phyloP scores from a whole-genome alignment of 2,888 invertebrate species.

The Biston betularia region DNA sequence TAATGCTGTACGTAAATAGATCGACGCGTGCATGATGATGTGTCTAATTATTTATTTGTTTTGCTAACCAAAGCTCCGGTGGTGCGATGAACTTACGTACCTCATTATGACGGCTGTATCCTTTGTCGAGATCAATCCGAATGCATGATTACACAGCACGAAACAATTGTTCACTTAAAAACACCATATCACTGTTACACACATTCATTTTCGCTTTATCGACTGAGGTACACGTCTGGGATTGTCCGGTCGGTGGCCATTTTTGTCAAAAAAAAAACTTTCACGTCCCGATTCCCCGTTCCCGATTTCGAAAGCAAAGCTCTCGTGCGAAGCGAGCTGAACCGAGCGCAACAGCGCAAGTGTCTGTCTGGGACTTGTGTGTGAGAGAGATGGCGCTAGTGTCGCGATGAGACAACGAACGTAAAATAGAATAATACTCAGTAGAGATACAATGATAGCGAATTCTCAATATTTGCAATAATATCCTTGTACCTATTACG shows the following conservation, averaged over 20 bases:
- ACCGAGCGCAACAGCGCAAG: conserved; percentile 1
- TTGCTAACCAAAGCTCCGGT: conserved; percentile 77
- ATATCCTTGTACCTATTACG: too few species aligned
- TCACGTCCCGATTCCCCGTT: conserved; percentile 74
- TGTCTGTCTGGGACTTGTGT: conserved; percentile 41
- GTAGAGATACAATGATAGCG: conserved; percentile 48
- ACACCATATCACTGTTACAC: conserved; percentile 80
- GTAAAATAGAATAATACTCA: conserved; percentile 51
- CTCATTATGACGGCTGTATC: conserved; percentile 82
- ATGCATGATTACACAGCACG: conserved; percentile 82
- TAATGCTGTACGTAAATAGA: conserved; percentile 72
- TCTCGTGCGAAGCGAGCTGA: conserved; percentile 34
- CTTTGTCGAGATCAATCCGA: conserved; percentile 82
- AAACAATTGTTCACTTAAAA: conserved; percentile 83
- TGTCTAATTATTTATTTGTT: conserved; percentile 82
- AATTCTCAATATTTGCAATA: conserved; percentile 27
- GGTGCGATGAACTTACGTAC: conserved; percentile 80
- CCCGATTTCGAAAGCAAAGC: conserved; percentile 69
- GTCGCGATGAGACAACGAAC: conserved; percentile 69
- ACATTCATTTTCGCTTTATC: conserved; percentile 73
- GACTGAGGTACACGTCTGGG: conserved; percentile 69
- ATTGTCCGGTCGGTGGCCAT: conserved; percentile 77
- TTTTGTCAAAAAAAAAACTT: conserved; percentile 79
- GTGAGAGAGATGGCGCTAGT: conserved; percentile 73
- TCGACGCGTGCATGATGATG: conserved; percentile 66